Percentiles rank a stretch among this genome's conserved stretches.
Conservation (phyloP, 2,888 invertebrate species). For the Sinelater perroti region DNA sequence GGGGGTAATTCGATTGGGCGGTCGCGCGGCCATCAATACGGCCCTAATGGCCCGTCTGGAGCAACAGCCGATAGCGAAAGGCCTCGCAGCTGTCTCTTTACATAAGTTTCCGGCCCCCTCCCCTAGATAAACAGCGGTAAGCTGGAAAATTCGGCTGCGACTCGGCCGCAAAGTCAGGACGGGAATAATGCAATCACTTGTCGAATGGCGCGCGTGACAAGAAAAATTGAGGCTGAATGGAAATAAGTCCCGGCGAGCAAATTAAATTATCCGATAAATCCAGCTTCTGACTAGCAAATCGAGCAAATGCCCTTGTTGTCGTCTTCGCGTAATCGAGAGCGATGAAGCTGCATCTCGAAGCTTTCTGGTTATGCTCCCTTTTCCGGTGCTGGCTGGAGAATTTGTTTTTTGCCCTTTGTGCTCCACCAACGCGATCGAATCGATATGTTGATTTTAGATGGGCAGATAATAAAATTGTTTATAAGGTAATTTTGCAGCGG, state of each 20-base stretch:
- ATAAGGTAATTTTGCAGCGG: too few species aligned
- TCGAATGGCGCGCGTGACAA: constrained; percentile 37
- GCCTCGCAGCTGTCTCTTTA: constrained; percentile 8
- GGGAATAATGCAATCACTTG: constrained; percentile 31
- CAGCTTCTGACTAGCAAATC: constrained; percentile 41
- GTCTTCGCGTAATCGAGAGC: constrained; percentile 11
- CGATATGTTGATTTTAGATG: too few species aligned
- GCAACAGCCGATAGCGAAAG: constrained; percentile 39
- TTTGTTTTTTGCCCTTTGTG: too few species aligned
- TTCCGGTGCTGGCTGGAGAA: too few species aligned
- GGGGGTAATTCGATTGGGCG: constrained; percentile 56
- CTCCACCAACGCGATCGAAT: too few species aligned
- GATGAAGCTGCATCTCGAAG: constrained; percentile 7
- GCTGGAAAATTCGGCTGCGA: not conserved
- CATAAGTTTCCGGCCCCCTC: too few species aligned
- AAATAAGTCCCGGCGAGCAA: constrained; percentile 47
- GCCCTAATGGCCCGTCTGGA: constrained; percentile 42
- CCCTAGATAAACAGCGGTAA: too few species aligned
- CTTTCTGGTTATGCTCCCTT: too few species aligned
- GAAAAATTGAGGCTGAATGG: constrained; percentile 46
- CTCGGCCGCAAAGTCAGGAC: too few species aligned
- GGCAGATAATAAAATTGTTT: constrained; percentile 2
- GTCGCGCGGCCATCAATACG: constrained; percentile 52
- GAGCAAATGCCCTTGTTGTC: constrained; percentile 27
- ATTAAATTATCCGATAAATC: constrained; percentile 49